Evolutionary conservation across 2,797 vertebrate genomes (phyloP), one percentile per base, ranked within the genome.

Genomic region (Amniataba percoides): DNA sequence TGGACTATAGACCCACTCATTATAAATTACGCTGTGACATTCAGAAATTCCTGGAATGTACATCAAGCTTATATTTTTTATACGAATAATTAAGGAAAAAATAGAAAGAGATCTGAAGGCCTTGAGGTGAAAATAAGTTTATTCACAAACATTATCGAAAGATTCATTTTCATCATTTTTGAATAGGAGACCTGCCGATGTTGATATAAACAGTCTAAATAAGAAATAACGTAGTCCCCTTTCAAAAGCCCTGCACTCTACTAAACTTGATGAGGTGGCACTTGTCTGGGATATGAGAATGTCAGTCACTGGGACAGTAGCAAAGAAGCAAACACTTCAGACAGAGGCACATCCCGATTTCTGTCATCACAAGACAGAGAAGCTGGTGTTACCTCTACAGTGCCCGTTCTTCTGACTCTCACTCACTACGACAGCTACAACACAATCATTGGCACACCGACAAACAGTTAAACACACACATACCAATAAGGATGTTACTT

Each of bases 301-400:
- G 46, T 48, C 39, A 61, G 27, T 58, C 19, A 13, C 23, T 72
- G 65, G 46, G 45, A 42, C 34, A 55, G 55, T 58, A 31, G 51
- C 68, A 79, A 74, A 67, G n/a, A 59, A 60, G 34, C 19, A 23
- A 81, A 56, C n/a, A 42, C 36, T 68, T 74, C 23, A 52, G 16
- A 34, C 23, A 42, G 49, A 56, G 36, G 13, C 46, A 14, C 14
- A 21, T 43, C 61, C 42, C 2, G 15, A 71, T 61, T 80, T 42
- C 39, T 66, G 48, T 62, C 55, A 49, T 53, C 39, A 78, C 34
- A 55, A 48, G 48, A 55, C 36, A 4, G 53, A 42, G 46, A 70
- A 25, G 19, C 13, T 57, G 49, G 45, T 40, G 12, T 15, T 9
- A 43, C 19, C 62, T n/a, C n/a, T 9, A 18, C 15, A n/a, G 11